Evolutionary conservation across 92 coral and sea anemone species (phyloP).

Genomic region (Actinostola sp.): DNA sequence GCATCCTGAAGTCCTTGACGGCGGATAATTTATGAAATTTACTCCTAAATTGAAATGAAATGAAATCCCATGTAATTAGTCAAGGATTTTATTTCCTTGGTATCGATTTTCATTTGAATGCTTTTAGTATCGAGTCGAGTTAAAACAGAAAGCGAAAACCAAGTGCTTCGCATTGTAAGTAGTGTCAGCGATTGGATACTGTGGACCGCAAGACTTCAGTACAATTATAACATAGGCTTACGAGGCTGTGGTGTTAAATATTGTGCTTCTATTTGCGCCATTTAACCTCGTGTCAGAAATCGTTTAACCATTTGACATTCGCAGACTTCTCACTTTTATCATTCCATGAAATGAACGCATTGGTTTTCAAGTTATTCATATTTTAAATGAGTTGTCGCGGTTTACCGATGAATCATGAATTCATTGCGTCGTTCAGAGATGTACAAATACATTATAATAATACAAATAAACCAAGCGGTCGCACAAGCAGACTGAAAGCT

Average conservation of each 20-base stretch:
- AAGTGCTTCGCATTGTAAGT: not conserved
- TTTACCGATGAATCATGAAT: not conserved
- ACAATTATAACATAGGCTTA: conserved; percentile 16
- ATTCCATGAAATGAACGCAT: not conserved
- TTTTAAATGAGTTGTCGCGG: conserved; percentile 6
- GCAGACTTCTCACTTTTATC: conserved; percentile 2
- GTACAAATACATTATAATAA: conserved; percentile 6
- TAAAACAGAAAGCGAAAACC: conserved; percentile 1
- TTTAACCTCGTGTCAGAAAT: conserved; percentile 41
- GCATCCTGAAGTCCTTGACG: conserved; percentile 21
- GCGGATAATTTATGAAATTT: conserved; percentile 15
- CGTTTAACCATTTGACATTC: conserved; percentile 36
- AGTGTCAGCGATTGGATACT: conserved; percentile 11
- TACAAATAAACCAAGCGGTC: not conserved
- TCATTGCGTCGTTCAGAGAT: not conserved
- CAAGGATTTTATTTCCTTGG: not conserved
- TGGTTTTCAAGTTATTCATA: not conserved
- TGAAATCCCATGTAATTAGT: not conserved
- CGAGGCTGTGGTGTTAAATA: conserved; percentile 36
- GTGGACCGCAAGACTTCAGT: conserved; percentile 16
- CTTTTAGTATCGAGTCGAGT: not conserved
- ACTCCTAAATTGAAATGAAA: conserved; percentile 11
- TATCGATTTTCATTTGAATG: not conserved
- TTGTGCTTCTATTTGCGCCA: conserved; percentile 21
- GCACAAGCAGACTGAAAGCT: not conserved